These are phyloP conservation scores for Apamea anceps DNA, from an alignment of 2,888 invertebrate genomes.

Conservation along the genomic window DNA sequence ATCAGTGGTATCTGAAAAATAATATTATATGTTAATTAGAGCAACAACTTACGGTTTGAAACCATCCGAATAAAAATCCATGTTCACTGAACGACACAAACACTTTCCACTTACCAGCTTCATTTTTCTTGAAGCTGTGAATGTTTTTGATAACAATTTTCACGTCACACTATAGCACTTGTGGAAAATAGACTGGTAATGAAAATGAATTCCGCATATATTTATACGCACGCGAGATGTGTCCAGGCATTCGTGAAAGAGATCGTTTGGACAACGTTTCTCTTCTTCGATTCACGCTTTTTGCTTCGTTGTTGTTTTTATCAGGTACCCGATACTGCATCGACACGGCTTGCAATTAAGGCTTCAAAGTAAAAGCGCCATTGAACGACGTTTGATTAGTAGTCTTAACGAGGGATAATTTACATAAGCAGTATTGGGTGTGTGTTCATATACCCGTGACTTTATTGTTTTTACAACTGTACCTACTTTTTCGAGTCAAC, in stretches of 20 bases:
- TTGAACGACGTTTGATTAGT: slow-evolving; percentile 55
- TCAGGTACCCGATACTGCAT: slow-evolving; percentile 58
- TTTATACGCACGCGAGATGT: slow-evolving; percentile 88
- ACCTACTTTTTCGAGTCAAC: slow-evolving; percentile 19
- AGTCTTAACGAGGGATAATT: slow-evolving; percentile 26
- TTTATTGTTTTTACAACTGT: slow-evolving; percentile 22
- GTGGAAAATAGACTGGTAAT: slow-evolving; percentile 87
- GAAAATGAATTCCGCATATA: slow-evolving; percentile 90
- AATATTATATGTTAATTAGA: slow-evolving; percentile 49
- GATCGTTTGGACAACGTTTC: slow-evolving; percentile 84
- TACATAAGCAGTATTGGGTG: slow-evolving; percentile 34
- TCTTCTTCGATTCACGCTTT: slow-evolving; percentile 70
- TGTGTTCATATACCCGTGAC: slow-evolving; percentile 17
- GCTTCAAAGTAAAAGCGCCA: slow-evolving; percentile 55
- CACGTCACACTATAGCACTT: slow-evolving; percentile 85
- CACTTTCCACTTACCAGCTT: slow-evolving; percentile 88
- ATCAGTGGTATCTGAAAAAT: slow-evolving; percentile 83
- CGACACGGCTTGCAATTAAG: slow-evolving; percentile 64
- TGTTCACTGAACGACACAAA: slow-evolving; percentile 68
- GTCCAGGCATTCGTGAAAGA: slow-evolving; percentile 89
- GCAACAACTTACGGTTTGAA: slow-evolving; percentile 72
- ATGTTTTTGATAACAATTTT: slow-evolving; percentile 73
- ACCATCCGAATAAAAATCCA: slow-evolving; percentile 69
- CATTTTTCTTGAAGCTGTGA: slow-evolving; percentile 84
- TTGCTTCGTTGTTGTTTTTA: slow-evolving; percentile 66